Conservation (phyloP, 2,888 invertebrate species). For the Drosophila cyrtoloma region DNA sequence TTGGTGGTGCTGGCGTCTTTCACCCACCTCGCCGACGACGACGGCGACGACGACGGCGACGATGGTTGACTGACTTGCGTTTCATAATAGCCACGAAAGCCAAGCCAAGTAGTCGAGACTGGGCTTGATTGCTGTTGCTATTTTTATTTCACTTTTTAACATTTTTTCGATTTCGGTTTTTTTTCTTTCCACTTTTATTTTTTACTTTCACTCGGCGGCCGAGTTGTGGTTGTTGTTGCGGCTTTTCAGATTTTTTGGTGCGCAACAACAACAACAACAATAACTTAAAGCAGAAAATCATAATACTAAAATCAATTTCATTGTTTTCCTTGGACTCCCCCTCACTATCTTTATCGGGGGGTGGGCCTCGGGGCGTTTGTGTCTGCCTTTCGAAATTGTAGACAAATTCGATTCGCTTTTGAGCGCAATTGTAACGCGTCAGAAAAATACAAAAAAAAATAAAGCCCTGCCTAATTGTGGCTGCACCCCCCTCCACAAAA, state of each 20-base stretch:
- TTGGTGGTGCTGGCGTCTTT: conserved; percentile 13
- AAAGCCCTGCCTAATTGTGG: conserved; percentile 39
- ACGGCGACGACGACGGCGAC: conserved; percentile 42
- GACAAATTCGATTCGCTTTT: conserved; percentile 71
- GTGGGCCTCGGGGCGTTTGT: conserved; percentile 17
- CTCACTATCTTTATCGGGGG: neutral
- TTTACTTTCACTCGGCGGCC: conserved; percentile 70
- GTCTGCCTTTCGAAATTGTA: conserved; percentile 71
- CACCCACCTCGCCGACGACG: conserved; percentile 34
- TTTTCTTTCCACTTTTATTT: conserved; percentile 32
- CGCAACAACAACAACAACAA: conserved; percentile 36
- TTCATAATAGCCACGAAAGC: conserved; percentile 78
- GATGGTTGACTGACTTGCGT: conserved; percentile 73
- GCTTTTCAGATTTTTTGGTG: conserved; percentile 60
- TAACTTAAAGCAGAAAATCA: conserved; percentile 17
- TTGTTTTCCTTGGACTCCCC: conserved; percentile 48
- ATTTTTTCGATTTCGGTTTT: conserved; percentile 15
- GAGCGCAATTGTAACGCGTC: conserved; percentile 72
- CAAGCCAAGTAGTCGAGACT: conserved; percentile 60
- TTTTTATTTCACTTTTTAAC: conserved; percentile 73
- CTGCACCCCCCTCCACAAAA: neutral
- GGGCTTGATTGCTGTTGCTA: conserved; percentile 35
- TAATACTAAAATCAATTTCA: conserved; percentile 68
- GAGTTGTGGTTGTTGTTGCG: conserved; percentile 35
- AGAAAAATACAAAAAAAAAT: conserved; percentile 32